phyloP scores from a whole-genome alignment of 2,797 vertebrate species.

The Manis pentadactyla region DNA sequence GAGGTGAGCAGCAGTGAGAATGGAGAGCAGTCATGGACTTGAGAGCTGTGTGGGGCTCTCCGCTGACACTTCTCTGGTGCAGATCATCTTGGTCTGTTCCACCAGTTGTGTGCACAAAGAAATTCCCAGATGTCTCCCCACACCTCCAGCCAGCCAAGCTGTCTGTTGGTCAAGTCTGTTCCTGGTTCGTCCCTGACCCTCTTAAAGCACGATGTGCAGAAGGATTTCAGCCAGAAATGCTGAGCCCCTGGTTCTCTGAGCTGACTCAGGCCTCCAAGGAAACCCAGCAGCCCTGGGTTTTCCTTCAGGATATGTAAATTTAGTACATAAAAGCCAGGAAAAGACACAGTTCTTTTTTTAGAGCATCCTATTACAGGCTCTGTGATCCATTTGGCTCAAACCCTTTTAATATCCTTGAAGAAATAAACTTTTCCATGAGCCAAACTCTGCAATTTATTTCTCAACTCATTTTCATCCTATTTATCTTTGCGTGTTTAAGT shows the following conservation, averaged over 20 bases:
- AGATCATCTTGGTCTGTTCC: background rate
- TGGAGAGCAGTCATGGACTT: background rate
- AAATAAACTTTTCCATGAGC: constrained; percentile 79
- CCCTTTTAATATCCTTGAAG: constrained; percentile 77
- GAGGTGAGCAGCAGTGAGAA: background rate
- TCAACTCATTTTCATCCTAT: constrained; percentile 81
- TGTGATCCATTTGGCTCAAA: constrained; percentile 74
- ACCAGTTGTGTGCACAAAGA: background rate
- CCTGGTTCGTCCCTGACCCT: background rate
- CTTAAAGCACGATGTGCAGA: background rate
- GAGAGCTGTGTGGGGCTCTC: background rate
- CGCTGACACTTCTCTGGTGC: background rate
- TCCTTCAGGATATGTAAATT: constrained; percentile 67
- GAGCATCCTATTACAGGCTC: constrained; percentile 66
- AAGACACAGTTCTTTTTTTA: constrained; percentile 71
- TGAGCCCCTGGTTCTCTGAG: background rate
- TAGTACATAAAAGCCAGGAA: constrained; percentile 41
- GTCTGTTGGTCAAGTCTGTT: background rate
- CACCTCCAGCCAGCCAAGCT: background rate
- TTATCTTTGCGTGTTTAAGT: constrained; percentile 76
- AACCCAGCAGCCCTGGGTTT: constrained; percentile 10
- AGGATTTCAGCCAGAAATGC: background rate
- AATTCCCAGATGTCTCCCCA: constrained; percentile 11
- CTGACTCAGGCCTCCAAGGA: constrained; percentile 22
- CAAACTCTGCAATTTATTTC: constrained; percentile 74